Evolutionary conservation across 30 jellyfish, hydroid and myxozoan genomes (phyloP).

Genomic region (Thelohanellus kitauei): DNA sequence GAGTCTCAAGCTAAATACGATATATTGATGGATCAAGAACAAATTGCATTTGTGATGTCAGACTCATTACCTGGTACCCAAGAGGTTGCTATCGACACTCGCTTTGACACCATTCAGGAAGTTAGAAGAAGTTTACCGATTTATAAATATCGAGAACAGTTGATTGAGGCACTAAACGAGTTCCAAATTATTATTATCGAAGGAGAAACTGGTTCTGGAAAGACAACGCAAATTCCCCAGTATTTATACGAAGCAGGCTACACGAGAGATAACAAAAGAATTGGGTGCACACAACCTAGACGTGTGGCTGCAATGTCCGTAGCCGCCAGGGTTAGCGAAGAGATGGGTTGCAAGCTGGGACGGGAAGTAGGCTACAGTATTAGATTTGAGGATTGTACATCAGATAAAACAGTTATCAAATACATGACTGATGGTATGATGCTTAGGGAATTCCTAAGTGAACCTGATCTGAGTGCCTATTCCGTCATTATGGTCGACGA

Average conservation of each 20-base stretch:
- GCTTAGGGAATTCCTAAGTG: conserved; percentile 78
- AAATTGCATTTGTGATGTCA: conserved; percentile 83
- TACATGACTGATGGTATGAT: conserved; percentile 98
- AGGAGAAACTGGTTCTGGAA: conserved; percentile 99
- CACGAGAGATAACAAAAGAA: conserved; percentile 41
- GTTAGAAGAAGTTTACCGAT: conserved; percentile 64
- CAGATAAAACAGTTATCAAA: conserved; percentile 65
- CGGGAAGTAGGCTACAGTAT: conserved; percentile 94
- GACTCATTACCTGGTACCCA: conserved; percentile 79
- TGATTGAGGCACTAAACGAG: conserved; percentile 48
- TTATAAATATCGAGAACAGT: conserved; percentile 24
- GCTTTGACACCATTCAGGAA: conserved; percentile 25
- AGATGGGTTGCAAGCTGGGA: conserved; percentile 57
- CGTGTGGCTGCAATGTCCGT: conserved; percentile 99
- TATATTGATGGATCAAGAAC: conserved; percentile 59
- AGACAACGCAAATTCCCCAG: conserved; percentile 90
- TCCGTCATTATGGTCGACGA: conserved; percentile 82
- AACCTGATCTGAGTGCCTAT: conserved; percentile 85
- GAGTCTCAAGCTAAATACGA: conserved; percentile 27
- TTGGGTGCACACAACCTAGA: conserved; percentile 96
- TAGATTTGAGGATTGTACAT: conserved; percentile 71
- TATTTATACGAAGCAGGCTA: conserved; percentile 72
- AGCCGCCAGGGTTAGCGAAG: conserved; percentile 98
- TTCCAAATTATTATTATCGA: conserved; percentile 75
- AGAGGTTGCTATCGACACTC: conserved; percentile 16